Conservation (phyloP, 2,113 vertebrate species). For the Bubalus kerabau region DNA sequence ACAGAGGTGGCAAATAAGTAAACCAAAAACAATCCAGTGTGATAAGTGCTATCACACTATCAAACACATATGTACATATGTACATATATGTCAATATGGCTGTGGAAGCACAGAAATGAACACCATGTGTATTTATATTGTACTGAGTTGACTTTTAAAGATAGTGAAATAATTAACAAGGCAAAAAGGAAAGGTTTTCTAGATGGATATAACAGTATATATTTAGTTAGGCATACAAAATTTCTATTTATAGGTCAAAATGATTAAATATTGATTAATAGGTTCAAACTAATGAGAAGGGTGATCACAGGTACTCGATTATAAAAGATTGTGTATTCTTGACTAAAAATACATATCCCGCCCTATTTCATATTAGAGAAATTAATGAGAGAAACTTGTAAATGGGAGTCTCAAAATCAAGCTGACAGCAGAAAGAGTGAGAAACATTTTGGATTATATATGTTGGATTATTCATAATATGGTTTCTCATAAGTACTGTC, state of each 20-base stretch:
- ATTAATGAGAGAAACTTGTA: slow-evolving; percentile 8
- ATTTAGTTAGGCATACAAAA: neutral
- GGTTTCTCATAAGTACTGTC: neutral
- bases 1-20: neutral
- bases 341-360: neutral
- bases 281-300: neutral
- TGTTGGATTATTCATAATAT: neutral
- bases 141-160: neutral
- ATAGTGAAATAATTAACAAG: slow-evolving; percentile 24
- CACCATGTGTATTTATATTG: neutral
- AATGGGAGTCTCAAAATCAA: slow-evolving; percentile 8
- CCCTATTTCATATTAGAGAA: slow-evolving; percentile 2
- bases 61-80: neutral
- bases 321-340: neutral
- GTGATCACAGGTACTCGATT: neutral
- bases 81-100: neutral
- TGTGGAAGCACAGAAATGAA: neutral
- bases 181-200: slow-evolving; percentile 12
- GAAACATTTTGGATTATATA: neutral
- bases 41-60: neutral
- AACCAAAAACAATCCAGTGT: neutral
- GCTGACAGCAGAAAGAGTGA: neutral
- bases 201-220: neutral
- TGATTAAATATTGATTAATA: neutral
- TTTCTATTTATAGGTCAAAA: neutral